Conservation (phyloP, 1,140 invertebrate species). For the Agrilus planipennis region DNA sequence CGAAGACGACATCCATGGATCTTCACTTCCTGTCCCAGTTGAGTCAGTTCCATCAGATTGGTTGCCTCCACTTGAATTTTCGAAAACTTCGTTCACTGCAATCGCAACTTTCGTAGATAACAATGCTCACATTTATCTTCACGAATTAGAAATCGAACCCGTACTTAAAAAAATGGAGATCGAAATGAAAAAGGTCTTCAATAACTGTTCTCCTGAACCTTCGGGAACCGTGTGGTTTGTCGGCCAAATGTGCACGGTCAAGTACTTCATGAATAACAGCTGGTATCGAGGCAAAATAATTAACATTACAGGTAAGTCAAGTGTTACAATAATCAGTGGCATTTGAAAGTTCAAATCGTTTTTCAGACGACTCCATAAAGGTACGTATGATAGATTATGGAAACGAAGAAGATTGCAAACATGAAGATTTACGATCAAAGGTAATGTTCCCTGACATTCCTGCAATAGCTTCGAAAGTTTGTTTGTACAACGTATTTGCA, state of each 20-base stretch:
- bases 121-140: conserved; percentile 42
- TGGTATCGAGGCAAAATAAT: conserved; percentile 49
- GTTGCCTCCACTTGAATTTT: conserved; percentile 27
- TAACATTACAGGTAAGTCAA: too few species aligned
- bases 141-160: conserved; percentile 32
- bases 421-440: conserved; percentile 42
- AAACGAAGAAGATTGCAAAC: conserved; percentile 40
- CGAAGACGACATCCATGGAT: too few species aligned
- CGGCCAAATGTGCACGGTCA: conserved; percentile 50
- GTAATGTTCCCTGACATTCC: conserved; percentile 46
- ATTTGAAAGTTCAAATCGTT: too few species aligned
- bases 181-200: conserved; percentile 38
- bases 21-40: too few species aligned
- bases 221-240: conserved; percentile 36
- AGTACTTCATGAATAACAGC: conserved; percentile 44
- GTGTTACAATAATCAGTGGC: too few species aligned
- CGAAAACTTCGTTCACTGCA: conserved; percentile 36
- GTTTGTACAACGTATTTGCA: conserved; percentile 36
- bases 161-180: conserved; percentile 39
- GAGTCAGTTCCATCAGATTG: too few species aligned
- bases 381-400: conserved; percentile 54
- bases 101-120: conserved; percentile 45
- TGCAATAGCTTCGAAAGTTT: conserved; percentile 38
- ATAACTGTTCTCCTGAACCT: conserved; percentile 33
- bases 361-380: conserved; percentile 30